A percentile compares a stretch with the other conserved stretches of the same genome.
Conservation (phyloP, 2,888 invertebrate species). For the Eupithecia pulchellata region DNA sequence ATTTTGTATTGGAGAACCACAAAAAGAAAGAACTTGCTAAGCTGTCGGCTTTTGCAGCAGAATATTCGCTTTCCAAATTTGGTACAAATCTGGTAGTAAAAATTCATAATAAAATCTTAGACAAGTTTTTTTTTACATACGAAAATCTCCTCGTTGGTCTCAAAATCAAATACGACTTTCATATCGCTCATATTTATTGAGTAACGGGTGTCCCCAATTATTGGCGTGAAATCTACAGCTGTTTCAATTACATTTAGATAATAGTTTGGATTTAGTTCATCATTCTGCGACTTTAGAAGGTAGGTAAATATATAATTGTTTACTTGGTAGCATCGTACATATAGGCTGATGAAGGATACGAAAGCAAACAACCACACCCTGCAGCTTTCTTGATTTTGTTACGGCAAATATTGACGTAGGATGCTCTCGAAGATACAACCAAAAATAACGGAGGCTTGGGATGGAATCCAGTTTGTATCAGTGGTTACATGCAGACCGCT, state of each 20-base stretch:
- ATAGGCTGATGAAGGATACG: constrained; percentile 41
- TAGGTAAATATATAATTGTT: neutral
- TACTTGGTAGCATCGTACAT: constrained; percentile 13
- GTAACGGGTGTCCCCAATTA: constrained; percentile 2
- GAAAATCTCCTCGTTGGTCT: no score
- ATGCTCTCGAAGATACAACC: constrained; percentile 69
- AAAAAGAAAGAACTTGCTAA: no score
- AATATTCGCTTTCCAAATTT: no score
- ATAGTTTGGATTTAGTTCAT: neutral
- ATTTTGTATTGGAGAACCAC: no score
- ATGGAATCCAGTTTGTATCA: constrained; percentile 69
- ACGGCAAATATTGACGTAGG: constrained; percentile 77
- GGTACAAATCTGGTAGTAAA: no score
- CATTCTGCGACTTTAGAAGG: constrained; percentile 34
- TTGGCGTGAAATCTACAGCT: neutral
- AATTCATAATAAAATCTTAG: neutral
- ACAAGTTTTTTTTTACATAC: neutral
- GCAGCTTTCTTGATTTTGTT: constrained; percentile 59
- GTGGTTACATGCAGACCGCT: constrained; percentile 68
- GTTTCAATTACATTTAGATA: neutral
- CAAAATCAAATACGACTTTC: constrained; percentile 53
- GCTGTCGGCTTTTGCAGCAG: no score
- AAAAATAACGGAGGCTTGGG: constrained; percentile 71
- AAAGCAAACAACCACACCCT: constrained; percentile 56
- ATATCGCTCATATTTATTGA: constrained; percentile 19